A percentile compares a stretch with the other conserved stretches of the same genome.
phyloP scores from a whole-genome alignment of 2,888 invertebrate species.

The Caenorhabditis afra region DNA sequence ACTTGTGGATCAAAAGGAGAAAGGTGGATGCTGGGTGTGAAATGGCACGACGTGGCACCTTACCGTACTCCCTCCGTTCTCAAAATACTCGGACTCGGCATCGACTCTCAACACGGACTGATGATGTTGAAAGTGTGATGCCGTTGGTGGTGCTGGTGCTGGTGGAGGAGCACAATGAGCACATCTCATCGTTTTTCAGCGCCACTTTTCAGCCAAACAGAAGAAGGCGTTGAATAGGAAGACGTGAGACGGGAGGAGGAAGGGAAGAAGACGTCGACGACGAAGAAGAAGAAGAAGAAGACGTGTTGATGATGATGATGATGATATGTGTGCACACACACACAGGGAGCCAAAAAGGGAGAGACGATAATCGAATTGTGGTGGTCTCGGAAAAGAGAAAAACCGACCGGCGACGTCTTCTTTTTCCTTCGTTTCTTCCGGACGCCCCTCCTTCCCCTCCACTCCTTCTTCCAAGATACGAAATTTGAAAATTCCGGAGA shows the following conservation, averaged over 20 bases:
- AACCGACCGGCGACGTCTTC: not conserved
- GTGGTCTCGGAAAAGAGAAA: not conserved
- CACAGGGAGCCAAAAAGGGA: constrained; percentile 10
- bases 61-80: constrained; percentile 17
- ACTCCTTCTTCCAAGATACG: no score
- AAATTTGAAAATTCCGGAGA: no score
- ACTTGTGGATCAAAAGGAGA: no score
- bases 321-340: constrained; percentile 29
- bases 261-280: not conserved
- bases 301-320: constrained; percentile 37
- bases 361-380: constrained; percentile 41
- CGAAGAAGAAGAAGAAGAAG: not conserved
- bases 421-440: constrained; percentile 1
- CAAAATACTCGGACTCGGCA: constrained; percentile 56
- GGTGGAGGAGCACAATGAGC: constrained; percentile 14
- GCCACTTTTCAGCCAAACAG: constrained; percentile 1
- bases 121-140: not conserved
- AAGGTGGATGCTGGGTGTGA: no score
- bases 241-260: not conserved
- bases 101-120: constrained; percentile 47
- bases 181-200: constrained; percentile 4
- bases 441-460: not conserved
- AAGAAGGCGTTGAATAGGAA: not conserved
- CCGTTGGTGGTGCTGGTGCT: not conserved
- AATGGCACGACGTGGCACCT: no score